A percentile compares a stretch with the other conserved stretches of the same genome.
Conservation (phyloP, 2,797 vertebrate genomes). For the Ptychobarbus kaznakovi region DNA sequence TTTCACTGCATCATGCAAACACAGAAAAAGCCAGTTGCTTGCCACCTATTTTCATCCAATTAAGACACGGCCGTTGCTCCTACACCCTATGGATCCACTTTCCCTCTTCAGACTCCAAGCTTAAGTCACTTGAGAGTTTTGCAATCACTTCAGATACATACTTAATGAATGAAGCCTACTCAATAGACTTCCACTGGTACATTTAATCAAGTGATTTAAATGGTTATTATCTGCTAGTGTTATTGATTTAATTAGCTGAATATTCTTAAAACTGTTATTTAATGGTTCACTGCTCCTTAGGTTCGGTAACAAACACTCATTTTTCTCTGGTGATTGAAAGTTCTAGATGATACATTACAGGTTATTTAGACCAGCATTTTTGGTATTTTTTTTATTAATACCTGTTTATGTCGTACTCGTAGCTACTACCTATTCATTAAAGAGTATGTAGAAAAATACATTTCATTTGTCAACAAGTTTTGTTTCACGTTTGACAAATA, state of each 20-base stretch:
- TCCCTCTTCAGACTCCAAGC: not conserved
- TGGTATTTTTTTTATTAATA: not conserved
- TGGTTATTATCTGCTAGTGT: not conserved
- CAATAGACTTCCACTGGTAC: not conserved
- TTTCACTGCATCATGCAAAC: not conserved
- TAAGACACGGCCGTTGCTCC: not conserved
- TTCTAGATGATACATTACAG: not conserved
- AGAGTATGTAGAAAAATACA: not conserved
- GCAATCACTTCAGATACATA: slow-evolving; percentile 23
- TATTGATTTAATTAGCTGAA: not conserved
- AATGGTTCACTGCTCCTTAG: not conserved
- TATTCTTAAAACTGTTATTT: not conserved
- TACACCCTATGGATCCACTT: slow-evolving; percentile 8
- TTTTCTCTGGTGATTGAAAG: not conserved
- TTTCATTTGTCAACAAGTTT: no score
- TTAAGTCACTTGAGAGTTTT: not conserved
- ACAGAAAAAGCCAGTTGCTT: not conserved
- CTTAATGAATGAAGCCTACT: not conserved
- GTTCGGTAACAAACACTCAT: not conserved
- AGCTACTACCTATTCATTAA: not conserved
- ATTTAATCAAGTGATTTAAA: slow-evolving; percentile 3
- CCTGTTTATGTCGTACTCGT: not conserved
- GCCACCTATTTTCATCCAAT: not conserved
- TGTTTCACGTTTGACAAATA: no score
- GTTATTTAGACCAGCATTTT: not conserved